Evolutionary conservation across 2,888 invertebrate species (phyloP).

Genomic region (Leptodirus hochenwartii): DNA sequence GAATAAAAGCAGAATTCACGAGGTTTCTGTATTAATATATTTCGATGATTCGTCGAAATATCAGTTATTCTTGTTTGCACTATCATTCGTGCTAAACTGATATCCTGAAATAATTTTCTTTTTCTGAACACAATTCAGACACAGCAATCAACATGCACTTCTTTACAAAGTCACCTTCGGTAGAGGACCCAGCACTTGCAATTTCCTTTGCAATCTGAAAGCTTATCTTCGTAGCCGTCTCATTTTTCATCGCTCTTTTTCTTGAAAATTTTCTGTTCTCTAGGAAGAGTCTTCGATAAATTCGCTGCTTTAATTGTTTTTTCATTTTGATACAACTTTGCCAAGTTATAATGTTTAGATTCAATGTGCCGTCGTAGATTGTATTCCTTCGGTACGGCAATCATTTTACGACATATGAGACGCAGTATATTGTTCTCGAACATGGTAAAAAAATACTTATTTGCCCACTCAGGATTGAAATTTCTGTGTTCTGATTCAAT

Average conservation of each 20-base stretch:
- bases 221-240: conserved; percentile 1
- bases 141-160: conserved; percentile 4
- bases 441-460: conserved; percentile 1
- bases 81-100: conserved; percentile 2
- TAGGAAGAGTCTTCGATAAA: no score
- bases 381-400: conserved; percentile 5
- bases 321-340: background rate
- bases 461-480: conserved; percentile 3
- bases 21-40: conserved; percentile 6
- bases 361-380: conserved; percentile 2
- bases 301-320: conserved; percentile 1
- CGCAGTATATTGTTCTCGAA: conserved; percentile 2
- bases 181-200: conserved; percentile 3
- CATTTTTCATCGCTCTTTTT: conserved; percentile 4
- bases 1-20: conserved; percentile 6
- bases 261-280: background rate
- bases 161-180: conserved; percentile 3
- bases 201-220: background rate
- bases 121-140: conserved; percentile 2
- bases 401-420: conserved; percentile 1
- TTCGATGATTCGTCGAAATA: conserved; percentile 6
- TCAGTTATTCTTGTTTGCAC: conserved; percentile 7
- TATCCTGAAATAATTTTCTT: conserved; percentile 2
- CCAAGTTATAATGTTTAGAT: conserved; percentile 3
- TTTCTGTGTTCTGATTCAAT: conserved; percentile 1